These are phyloP conservation scores for Potamilus streckersoni DNA, from an alignment of 1,140 invertebrate genomes.

Conservation along the genomic window DNA sequence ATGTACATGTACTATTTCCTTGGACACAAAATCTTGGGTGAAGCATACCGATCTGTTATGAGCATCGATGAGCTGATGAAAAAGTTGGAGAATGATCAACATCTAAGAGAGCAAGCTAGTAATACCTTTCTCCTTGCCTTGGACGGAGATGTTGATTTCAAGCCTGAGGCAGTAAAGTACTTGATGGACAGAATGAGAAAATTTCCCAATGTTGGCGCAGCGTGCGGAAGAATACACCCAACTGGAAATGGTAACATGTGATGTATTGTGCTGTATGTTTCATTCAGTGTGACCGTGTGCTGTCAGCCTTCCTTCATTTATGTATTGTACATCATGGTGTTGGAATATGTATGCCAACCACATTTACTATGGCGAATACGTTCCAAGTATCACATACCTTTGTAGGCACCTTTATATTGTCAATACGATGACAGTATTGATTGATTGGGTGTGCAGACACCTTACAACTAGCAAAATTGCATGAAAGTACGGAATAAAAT, in stretches of 20 bases:
- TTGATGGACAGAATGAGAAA: conserved; percentile 71
- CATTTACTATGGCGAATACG: too few relatives aligned
- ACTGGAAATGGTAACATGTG: conserved; percentile 53
- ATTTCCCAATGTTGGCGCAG: conserved; percentile 70
- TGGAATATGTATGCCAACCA: too few relatives aligned
- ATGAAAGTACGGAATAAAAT: too few relatives aligned
- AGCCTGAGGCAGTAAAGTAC: conserved; percentile 69
- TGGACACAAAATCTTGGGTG: conserved; percentile 2
- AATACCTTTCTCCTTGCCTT: conserved; percentile 72
- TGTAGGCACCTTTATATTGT: too few relatives aligned
- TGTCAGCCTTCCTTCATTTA: not conserved
- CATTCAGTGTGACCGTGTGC: not conserved
- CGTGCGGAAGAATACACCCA: conserved; percentile 71
- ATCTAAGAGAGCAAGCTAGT: conserved; percentile 83
- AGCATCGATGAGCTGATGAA: conserved; percentile 93
- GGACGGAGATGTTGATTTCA: conserved; percentile 72
- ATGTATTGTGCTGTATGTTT: not conserved
- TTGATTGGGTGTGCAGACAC: too few relatives aligned
- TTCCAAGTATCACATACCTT: too few relatives aligned
- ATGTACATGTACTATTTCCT: conserved; percentile 77
- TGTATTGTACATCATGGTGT: not conserved
- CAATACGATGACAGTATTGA: too few relatives aligned
- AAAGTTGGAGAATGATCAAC: conserved; percentile 82
- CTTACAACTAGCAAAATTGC: too few relatives aligned
- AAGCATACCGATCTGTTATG: conserved; percentile 79